Conservation (phyloP, 2,113 vertebrate genomes). For the Aldabrachelys gigantea region DNA sequence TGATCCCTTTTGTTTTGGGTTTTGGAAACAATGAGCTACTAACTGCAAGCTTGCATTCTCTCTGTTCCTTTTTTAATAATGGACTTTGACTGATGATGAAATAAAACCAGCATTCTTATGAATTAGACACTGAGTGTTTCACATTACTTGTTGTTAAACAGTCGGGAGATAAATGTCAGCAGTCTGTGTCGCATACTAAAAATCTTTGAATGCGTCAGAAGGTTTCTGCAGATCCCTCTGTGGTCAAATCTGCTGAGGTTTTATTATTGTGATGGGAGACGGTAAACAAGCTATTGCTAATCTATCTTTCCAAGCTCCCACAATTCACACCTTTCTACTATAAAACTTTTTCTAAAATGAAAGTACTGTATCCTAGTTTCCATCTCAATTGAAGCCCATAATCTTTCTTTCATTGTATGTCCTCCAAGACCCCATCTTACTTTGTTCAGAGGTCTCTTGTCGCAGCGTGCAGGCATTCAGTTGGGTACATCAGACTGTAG, state of each 20-base stretch:
- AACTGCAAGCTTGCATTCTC: neutral
- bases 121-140: neutral
- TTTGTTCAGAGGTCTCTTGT: neutral
- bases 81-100: neutral
- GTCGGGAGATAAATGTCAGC: neutral
- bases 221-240: neutral
- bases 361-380: neutral
- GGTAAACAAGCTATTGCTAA: neutral
- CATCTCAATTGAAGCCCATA: neutral
- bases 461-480: neutral
- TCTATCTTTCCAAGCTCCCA: neutral
- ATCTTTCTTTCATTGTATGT: neutral
- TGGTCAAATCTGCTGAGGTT: neutral
- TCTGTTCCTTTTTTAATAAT: neutral
- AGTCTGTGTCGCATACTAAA: neutral
- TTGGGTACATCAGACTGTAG: neutral
- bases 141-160: neutral
- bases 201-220: neutral
- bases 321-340: neutral
- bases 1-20: neutral
- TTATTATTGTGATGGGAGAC: neutral
- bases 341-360: neutral
- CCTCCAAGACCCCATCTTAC: fast-evolving
- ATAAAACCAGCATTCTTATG: neutral
- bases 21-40: neutral